Evolutionary conservation across 2,888 invertebrate genomes (phyloP), one percentile per base, ranked within the genome.

Genomic region (Eustalomyia histrio): DNA sequence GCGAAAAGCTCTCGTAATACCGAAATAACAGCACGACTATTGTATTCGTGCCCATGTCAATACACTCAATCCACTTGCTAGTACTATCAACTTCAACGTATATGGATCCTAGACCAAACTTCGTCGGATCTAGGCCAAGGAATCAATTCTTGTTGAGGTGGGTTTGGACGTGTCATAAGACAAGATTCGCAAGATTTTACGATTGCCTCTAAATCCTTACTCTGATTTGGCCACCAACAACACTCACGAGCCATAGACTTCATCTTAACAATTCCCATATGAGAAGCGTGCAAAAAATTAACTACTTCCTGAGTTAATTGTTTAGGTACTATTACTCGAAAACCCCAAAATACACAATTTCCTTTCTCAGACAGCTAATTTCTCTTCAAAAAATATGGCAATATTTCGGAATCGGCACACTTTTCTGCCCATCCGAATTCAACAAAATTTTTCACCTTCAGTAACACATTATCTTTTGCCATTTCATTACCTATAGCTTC

Each of bases 201-300:
- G 14, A 79, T 12, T 9, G 84, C 82, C 82, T 86, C 85, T 16
- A 85, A 78, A 16, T 86, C 84, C 50, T 65, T 73, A 29, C 76
- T 43, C 7, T 85, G 67, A 16, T 79, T 83, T n/a, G 86, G 85
- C 78, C 84, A 85, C 79, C 84, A 85, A 58, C 85, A 82, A 16
- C 83, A 82, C 64, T 83, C 80, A 35, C 83, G 57, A 7, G 84
- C 84, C 75, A 80, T 76, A 6, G 78, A 53, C 47, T 83, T 83
- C 69, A 81, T 83, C 43, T 83, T 82, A 14, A 65, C 61, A n/a
- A 85, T 82, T 6, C 84, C 83, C 67, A 82, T 65, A 61, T 84
- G 76, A 5, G 79, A 67, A 10, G 43, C 61, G 24, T 75, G 80
- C 6, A 83, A 63, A 55, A 79, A 73, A 7, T 63, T 47, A 8